Evolutionary conservation across 2,888 invertebrate genomes (phyloP).

Genomic region (Oegoconia quadripuncta): DNA sequence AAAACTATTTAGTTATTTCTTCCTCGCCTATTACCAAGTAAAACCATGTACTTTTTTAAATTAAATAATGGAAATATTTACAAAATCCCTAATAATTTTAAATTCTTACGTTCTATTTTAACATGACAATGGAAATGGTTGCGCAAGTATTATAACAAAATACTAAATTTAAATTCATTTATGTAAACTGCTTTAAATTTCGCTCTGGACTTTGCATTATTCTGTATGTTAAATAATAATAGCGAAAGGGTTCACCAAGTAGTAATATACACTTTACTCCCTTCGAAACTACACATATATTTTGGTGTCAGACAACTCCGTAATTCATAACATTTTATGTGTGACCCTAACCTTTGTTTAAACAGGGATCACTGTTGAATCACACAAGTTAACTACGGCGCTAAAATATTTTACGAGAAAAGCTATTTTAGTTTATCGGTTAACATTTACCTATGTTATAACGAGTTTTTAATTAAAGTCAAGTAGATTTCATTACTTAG

Average conservation of each 20-base stretch:
- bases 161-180: conserved; percentile 30
- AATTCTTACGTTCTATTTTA: background rate
- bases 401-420: conserved; percentile 40
- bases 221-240: conserved; percentile 37
- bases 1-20: conserved; percentile 20
- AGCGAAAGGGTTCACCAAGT: conserved; percentile 34
- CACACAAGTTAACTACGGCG: conserved; percentile 33
- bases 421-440: conserved; percentile 48
- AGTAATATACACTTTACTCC: conserved; percentile 42
- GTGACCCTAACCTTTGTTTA: conserved; percentile 38
- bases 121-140: background rate
- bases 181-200: conserved; percentile 39
- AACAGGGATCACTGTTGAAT: conserved; percentile 47
- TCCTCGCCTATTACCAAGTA: background rate
- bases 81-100: too few relatives aligned
- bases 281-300: conserved; percentile 39
- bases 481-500: conserved; percentile 66
- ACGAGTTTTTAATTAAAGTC: conserved; percentile 58
- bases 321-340: conserved; percentile 53
- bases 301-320: conserved; percentile 38
- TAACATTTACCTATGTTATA: conserved; percentile 41
- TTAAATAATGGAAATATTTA: too few relatives aligned
- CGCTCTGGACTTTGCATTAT: conserved; percentile 35
- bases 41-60: too few relatives aligned
- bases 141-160: background rate